Evolutionary conservation across 2,888 invertebrate genomes (phyloP), one percentile per base, ranked within the genome.

Genomic region (Deilephila porcellus): DNA sequence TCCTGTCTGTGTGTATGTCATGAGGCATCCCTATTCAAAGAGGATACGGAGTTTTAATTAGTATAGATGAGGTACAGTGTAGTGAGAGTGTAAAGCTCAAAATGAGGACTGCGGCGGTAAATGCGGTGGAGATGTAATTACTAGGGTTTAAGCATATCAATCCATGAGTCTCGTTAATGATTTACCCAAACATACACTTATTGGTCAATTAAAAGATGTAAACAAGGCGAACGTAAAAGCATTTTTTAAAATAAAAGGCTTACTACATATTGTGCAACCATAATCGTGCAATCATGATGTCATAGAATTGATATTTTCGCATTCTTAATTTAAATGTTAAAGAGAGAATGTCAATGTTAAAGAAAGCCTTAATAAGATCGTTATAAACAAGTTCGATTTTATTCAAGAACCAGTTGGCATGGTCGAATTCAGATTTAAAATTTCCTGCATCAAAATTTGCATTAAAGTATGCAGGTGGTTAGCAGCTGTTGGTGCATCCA

Each of bases 401-500:
- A 56, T 70, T 59, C 45, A 45, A 45, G 20, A 52, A 62, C 62
- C 62, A 63, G 64, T 64, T 67, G 4, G 45, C 45, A 52, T 14
- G 20, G 25, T 67, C 64, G 64, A 67, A 67, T 67, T 19, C 79
- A 78, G 79, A 79, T 81, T 78, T 82, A 84, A 84, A 82, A 86
- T 87, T 86, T 85, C 86, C 85, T 59, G 56, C 56, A 17, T 45
- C 25, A 60, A 74, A 71, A 67, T 74, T 71, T 70, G 71, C 71
- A 71, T 71, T 60, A 60, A 71, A 53, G 25, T 32, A 56, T 62
- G 74, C 74, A 71, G 74, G 71, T 74, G 74, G 67, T 29, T 29
- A 67, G 52, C 74, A 74, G 67, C 70, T 74, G 74, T 64, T 74
- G 59, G 64, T 74, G 34, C 71, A 74, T 71, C 53, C 53, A 74